Evolutionary conservation across 1,140 invertebrate genomes (phyloP).

Genomic region (Aphis gossypii): DNA sequence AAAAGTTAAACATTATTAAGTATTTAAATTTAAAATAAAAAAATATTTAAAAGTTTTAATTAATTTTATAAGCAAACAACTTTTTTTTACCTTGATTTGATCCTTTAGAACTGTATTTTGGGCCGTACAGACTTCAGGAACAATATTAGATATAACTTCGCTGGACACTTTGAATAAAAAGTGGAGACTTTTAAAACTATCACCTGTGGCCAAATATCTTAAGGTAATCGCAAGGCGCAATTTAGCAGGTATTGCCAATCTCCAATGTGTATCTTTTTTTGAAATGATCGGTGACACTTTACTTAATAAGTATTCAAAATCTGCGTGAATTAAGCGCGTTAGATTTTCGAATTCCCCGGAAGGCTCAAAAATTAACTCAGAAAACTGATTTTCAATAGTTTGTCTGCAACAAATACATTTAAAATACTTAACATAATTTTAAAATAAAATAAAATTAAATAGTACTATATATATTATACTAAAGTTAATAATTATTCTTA

Average conservation of each 20-base stretch:
- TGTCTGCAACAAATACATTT: constrained; percentile 25
- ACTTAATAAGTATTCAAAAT: constrained; percentile 48
- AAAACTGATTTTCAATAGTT: constrained; percentile 24
- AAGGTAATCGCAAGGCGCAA: constrained; percentile 60
- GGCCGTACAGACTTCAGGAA: constrained; percentile 61
- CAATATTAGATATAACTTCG: constrained; percentile 60
- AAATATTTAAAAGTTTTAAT: constrained; percentile 4
- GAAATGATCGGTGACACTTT: constrained; percentile 35
- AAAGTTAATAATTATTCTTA: too few species aligned
- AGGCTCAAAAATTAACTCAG: neutral
- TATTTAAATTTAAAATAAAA: neutral
- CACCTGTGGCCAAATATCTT: constrained; percentile 62
- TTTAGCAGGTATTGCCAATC: constrained; percentile 59
- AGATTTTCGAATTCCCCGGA: constrained; percentile 39
- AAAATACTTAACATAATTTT: constrained; percentile 23
- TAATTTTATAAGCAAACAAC: constrained; percentile 5
- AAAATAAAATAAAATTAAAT: neutral
- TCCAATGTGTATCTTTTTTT: constrained; percentile 58
- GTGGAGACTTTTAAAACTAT: constrained; percentile 61
- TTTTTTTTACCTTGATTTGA: constrained; percentile 60
- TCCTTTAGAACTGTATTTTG: constrained; percentile 59
- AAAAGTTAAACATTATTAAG: neutral
- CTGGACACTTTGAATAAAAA: constrained; percentile 60
- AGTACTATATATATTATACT: too few species aligned
- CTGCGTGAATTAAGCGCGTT: neutral